phyloP scores from a whole-genome alignment of 2,113 vertebrate genomes.

The Lampris megalopsis region DNA sequence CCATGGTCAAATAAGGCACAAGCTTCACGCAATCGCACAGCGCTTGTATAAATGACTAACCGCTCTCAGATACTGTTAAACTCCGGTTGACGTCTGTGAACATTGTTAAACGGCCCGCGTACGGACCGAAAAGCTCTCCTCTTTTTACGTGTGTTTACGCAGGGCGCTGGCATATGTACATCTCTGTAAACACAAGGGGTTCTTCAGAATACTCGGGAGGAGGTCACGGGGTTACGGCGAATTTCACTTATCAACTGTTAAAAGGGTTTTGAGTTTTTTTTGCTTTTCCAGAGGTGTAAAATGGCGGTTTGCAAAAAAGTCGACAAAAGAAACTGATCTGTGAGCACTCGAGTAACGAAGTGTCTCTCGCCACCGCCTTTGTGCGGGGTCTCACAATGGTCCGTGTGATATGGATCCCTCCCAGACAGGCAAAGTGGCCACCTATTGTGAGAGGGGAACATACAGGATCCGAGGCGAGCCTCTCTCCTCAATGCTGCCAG shows the following conservation, averaged over 20 bases:
- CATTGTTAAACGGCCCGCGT: slow-evolving; percentile 53
- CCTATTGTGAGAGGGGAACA: slow-evolving; percentile 55
- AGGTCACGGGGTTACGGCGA: slow-evolving; percentile 51
- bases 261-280: background rate
- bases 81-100: slow-evolving; percentile 65
- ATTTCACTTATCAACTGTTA: slow-evolving; percentile 34
- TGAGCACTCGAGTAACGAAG: slow-evolving; percentile 52
- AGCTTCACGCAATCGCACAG: slow-evolving; percentile 64
- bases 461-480: slow-evolving; percentile 35
- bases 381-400: slow-evolving; percentile 55
- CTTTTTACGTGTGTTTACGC: slow-evolving; percentile 59
- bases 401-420: slow-evolving; percentile 70
- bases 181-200: slow-evolving; percentile 55
- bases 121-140: slow-evolving; percentile 53
- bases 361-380: slow-evolving; percentile 56
- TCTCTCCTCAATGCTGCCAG: slow-evolving; percentile 35
- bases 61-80: slow-evolving; percentile 70
- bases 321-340: slow-evolving; percentile 59
- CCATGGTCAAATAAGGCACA: slow-evolving; percentile 38
- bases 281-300: slow-evolving; percentile 37
- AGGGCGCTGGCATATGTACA: slow-evolving; percentile 55
- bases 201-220: slow-evolving; percentile 11
- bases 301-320: slow-evolving; percentile 18
- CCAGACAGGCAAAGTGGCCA: slow-evolving; percentile 63
- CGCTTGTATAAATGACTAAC: slow-evolving; percentile 64